Conservation (phyloP, 1,140 invertebrate genomes). For the Rhagoletis zephyria region DNA sequence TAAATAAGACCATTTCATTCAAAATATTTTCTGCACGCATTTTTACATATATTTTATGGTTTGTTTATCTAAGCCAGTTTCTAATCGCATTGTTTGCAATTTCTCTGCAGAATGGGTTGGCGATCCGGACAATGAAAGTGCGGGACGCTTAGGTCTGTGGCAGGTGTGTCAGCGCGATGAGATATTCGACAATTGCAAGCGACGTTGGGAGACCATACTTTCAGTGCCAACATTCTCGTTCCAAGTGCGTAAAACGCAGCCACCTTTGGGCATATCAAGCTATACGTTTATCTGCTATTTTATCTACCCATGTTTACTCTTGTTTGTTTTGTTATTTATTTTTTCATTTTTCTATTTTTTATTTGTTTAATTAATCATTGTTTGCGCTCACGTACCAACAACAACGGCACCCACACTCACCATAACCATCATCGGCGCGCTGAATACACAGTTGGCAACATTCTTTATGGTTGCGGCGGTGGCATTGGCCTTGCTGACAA, state of each 20-base stretch:
- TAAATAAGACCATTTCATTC: too few species aligned
- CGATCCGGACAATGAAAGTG: conserved; percentile 86
- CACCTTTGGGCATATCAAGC: background rate
- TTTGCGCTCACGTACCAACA: background rate
- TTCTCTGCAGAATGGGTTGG: conserved; percentile 85
- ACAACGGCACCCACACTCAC: background rate
- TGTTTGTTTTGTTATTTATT: background rate
- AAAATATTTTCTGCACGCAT: too few species aligned
- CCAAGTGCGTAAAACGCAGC: conserved; percentile 72
- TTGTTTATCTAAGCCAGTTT: too few species aligned
- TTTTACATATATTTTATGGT: too few species aligned
- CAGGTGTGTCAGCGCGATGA: conserved; percentile 83
- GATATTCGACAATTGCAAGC: conserved; percentile 83
- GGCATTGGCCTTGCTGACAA: conserved; percentile 86
- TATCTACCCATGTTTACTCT: background rate
- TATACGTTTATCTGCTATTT: background rate
- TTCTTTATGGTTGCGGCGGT: conserved; percentile 91
- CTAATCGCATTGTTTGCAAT: conserved; percentile 32
- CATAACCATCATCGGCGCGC: conserved; percentile 66
- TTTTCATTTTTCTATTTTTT: conserved; percentile 26
- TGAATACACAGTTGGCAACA: conserved; percentile 80
- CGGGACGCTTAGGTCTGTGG: conserved; percentile 94
- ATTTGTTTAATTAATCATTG: conserved; percentile 53
- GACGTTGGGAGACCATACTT: conserved; percentile 87
- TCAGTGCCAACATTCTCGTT: conserved; percentile 86